These are phyloP conservation scores for Eleutherodactylus coqui DNA, from an alignment of 2,797 vertebrate genomes.

Conservation along the genomic window DNA sequence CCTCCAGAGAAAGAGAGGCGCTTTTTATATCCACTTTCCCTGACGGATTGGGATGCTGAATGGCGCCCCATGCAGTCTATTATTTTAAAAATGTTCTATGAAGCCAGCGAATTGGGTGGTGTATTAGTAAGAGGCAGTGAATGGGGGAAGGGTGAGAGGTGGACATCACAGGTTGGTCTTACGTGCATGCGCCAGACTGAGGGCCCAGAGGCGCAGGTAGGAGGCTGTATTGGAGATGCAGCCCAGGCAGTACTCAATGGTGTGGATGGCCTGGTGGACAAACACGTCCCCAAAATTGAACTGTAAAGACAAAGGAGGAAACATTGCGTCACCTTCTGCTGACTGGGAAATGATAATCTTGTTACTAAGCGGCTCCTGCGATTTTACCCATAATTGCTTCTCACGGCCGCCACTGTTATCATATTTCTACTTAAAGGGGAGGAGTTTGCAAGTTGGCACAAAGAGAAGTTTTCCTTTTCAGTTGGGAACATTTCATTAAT, in stretches of 20 bases:
- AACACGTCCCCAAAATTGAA: conserved; percentile 92
- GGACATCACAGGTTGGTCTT: conserved; percentile 66
- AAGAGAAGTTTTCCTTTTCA: background rate
- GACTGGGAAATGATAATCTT: background rate
- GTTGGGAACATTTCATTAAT: background rate
- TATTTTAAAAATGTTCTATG: background rate
- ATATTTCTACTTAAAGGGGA: background rate
- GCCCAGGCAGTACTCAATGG: conserved; percentile 96
- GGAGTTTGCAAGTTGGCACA: background rate
- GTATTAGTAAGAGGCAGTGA: too few relatives aligned
- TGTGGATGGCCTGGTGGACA: conserved; percentile 94
- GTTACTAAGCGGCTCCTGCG: background rate
- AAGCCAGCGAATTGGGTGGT: too few relatives aligned
- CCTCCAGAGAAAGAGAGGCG: too few relatives aligned
- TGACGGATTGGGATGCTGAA: too few relatives aligned
- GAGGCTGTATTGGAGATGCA: conserved; percentile 98
- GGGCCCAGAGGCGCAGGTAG: conserved; percentile 95
- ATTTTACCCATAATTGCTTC: background rate
- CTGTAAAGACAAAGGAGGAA: conserved; percentile 72
- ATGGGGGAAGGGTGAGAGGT: background rate
- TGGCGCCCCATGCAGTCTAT: too few relatives aligned
- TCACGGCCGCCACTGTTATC: background rate
- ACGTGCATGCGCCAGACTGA: conserved; percentile 96
- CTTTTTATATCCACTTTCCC: too few relatives aligned
- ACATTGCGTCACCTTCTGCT: background rate